Base-by-base conservation (phyloP, 2,888 invertebrate genomes). In the Agrotis puta region DNA sequence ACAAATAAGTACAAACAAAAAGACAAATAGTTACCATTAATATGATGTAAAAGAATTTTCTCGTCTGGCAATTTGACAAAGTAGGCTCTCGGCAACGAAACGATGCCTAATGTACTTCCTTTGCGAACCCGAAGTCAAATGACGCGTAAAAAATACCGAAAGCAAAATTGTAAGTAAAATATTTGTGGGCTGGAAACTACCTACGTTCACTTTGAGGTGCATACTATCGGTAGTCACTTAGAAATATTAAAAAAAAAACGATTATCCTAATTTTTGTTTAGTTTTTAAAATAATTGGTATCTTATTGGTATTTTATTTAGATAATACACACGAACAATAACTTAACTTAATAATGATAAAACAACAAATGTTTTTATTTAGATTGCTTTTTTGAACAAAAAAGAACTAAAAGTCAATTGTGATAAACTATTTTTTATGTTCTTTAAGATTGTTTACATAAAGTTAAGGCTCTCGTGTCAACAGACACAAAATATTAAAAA, bases 71-170 rank as follows among this genome's bases (percentile, higher is more conserved):
- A 79, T 76, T 74, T 65, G 51, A 79, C 74, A 74, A 64, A 76
- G 74, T 64, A 74, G 79, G 65, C 56, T 54, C 66, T 74, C 54
- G n/a, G 74, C 70, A 64, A 64, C 62, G 54, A 61, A 79, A 79
- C 50, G 75, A 65, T 59, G 59, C 59, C 64, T 76, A 81, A 81
- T 56, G 70, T 74, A 74, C 74, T 79, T 79, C 75, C 79, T 79
- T 61, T 54, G 65, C 59, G 74, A 74, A 74, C 65, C 64, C 65
- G 3, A 59, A 79, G 39, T 74, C 80, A 74, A 76, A 76, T 76
- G 75, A 76, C 39, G 80, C 75, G 59, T 74, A 74, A 65, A 79
- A 79, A 79, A 79, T 58, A 22, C 45, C 47, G 7, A 74, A 50
- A 74, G 65, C 45, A 61, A 74, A 76, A 73, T 74, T 70, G 75